Percentiles rank a stretch among this genome's conserved stretches.
phyloP scores from a whole-genome alignment of 2,797 vertebrate genomes.

The Selene dorsalis region DNA sequence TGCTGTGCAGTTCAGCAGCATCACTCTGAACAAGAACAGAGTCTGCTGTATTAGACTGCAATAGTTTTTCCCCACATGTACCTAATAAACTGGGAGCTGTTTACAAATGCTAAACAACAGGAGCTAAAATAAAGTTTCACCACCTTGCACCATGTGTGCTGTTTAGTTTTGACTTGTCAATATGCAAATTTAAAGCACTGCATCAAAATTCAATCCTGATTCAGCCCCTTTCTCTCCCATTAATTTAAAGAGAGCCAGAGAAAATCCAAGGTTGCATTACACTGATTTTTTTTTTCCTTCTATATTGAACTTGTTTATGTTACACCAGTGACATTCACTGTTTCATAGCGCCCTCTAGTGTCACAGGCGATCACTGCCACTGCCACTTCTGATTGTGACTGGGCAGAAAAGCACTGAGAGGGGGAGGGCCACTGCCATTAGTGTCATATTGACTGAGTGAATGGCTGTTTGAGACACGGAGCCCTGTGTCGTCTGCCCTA shows the following conservation, averaged over 20 bases:
- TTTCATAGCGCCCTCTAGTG: conserved; percentile 78
- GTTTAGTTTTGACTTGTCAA: too few species aligned
- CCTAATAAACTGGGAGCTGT: neutral
- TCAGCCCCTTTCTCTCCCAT: neutral
- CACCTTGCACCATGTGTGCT: too few species aligned
- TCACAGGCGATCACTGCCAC: conserved; percentile 16
- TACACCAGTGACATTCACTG: conserved; percentile 17
- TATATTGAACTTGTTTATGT: neutral
- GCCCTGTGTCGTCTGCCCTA: conserved; percentile 51
- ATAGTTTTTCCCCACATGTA: too few species aligned
- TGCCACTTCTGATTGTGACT: neutral
- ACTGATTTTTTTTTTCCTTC: neutral
- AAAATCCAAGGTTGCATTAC: conserved; percentile 16
- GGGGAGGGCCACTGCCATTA: conserved; percentile 47
- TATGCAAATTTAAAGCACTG: too few species aligned
- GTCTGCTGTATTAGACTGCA: too few species aligned
- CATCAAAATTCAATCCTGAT: too few species aligned
- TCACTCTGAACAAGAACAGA: too few species aligned
- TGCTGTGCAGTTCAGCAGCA: too few species aligned
- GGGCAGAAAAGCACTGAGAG: conserved; percentile 31
- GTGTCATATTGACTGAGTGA: conserved; percentile 69
- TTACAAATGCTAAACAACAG: neutral
- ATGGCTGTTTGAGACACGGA: conserved; percentile 62
- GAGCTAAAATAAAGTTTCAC: too few species aligned
- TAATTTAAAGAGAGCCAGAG: neutral